Evolutionary conservation across 2,113 vertebrate genomes (phyloP).

Genomic region (Nothoprocta pentlandii): DNA sequence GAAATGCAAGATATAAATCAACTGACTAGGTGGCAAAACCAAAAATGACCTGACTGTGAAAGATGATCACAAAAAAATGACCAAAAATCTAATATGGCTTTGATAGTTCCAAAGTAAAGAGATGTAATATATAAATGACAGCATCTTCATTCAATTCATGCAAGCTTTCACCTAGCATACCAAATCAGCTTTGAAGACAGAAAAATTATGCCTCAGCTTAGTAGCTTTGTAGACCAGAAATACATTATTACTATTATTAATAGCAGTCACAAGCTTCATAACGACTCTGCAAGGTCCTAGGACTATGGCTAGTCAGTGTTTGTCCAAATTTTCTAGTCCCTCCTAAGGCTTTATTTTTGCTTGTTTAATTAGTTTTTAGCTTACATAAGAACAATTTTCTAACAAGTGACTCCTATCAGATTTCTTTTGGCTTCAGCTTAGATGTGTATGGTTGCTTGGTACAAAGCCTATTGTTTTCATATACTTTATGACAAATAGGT

Average conservation of each 20-base stretch:
- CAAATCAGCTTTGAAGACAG: background rate
- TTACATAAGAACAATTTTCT: background rate
- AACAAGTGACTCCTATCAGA: background rate
- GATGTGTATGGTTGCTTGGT: background rate
- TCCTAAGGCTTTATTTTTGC: background rate
- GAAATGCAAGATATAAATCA: background rate
- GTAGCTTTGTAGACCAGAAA: background rate
- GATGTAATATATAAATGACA: background rate
- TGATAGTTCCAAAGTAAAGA: background rate
- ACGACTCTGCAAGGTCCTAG: background rate
- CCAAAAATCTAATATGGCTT: background rate
- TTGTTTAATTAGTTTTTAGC: background rate
- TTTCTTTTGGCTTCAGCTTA: background rate
- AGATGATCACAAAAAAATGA: background rate
- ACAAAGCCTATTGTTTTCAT: rapidly evolving
- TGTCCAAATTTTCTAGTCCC: background rate
- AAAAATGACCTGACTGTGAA: background rate
- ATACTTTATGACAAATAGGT: background rate
- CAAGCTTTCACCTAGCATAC: background rate
- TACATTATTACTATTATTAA: background rate
- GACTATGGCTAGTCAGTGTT: background rate
- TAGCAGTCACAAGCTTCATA: background rate
- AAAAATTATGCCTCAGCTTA: background rate
- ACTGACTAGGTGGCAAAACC: background rate
- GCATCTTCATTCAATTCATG: background rate